Evolutionary conservation across 2,888 invertebrate genomes (phyloP).

Genomic region (Hydropsyche betteni): DNA sequence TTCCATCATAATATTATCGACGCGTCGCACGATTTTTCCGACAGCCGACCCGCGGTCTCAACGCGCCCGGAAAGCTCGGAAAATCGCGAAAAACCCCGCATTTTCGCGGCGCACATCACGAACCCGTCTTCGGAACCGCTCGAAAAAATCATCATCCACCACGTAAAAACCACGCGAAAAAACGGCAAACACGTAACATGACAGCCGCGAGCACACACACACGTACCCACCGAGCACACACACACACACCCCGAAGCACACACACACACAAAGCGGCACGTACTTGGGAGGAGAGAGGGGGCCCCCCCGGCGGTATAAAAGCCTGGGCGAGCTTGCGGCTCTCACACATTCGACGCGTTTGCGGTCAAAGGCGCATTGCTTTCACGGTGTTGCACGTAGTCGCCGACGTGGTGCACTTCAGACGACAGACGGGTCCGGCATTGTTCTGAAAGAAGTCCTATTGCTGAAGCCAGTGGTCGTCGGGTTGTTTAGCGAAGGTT

Average conservation of each 20-base stretch:
- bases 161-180: too few relatives aligned
- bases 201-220: not conserved
- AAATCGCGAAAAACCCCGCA: too few relatives aligned
- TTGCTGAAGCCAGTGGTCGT: constrained; percentile 69
- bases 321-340: constrained; percentile 69
- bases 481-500: constrained; percentile 57
- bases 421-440: constrained; percentile 63
- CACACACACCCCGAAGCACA: not conserved
- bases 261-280: not conserved
- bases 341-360: constrained; percentile 75
- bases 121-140: too few relatives aligned
- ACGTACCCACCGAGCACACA: not conserved
- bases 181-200: too few relatives aligned
- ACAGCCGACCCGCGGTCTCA: not conserved
- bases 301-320: constrained; percentile 67
- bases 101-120: too few relatives aligned
- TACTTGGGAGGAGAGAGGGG: constrained; percentile 54
- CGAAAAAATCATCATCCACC: too few relatives aligned
- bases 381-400: constrained; percentile 62
- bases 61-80: too few relatives aligned
- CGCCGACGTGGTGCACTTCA: constrained; percentile 62
- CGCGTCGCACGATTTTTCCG: not conserved
- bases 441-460: constrained; percentile 52
- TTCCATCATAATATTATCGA: not conserved
- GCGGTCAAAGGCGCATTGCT: constrained; percentile 72